Evolutionary conservation across 2,888 invertebrate genomes (phyloP).

Genomic region (Exephanes ischioxanthus): DNA sequence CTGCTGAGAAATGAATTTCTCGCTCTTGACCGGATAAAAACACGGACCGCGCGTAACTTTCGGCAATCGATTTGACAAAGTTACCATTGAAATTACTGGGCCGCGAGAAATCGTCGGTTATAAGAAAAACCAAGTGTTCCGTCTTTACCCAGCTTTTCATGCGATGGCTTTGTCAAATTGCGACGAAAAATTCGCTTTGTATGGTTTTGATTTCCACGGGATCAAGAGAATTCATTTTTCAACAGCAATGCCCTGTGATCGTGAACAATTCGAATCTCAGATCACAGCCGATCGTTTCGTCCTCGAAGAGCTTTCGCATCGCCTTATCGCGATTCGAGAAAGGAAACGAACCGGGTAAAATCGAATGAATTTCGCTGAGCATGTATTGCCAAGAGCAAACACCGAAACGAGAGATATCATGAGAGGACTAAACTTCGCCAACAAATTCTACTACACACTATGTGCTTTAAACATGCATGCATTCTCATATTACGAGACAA

Average conservation of each 20-base stretch:
- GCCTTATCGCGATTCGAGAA: conserved; percentile 22
- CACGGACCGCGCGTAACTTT: background rate
- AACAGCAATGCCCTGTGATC: background rate
- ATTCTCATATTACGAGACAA: conserved; percentile 14
- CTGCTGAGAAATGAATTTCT: background rate
- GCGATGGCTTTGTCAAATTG: background rate
- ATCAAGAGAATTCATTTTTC: background rate
- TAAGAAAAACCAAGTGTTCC: background rate
- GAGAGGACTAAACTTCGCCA: conserved; percentile 69
- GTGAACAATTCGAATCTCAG: background rate
- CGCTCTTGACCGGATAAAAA: background rate
- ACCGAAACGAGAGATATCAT: conserved; percentile 69
- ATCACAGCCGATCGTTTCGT: background rate
- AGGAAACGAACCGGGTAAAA: conserved; percentile 16
- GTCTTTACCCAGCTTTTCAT: background rate
- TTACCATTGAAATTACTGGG: background rate
- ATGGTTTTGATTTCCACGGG: background rate
- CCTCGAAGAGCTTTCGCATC: conserved; percentile 3
- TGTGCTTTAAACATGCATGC: conserved; percentile 59
- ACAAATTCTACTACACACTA: conserved; percentile 50
- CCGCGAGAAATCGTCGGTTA: background rate
- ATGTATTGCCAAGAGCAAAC: conserved; percentile 53
- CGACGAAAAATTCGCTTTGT: background rate
- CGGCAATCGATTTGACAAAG: background rate
- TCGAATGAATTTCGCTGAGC: conserved; percentile 38